Evolutionary conservation across 1,140 invertebrate genomes (phyloP).

Genomic region (Drosophila insularis): DNA sequence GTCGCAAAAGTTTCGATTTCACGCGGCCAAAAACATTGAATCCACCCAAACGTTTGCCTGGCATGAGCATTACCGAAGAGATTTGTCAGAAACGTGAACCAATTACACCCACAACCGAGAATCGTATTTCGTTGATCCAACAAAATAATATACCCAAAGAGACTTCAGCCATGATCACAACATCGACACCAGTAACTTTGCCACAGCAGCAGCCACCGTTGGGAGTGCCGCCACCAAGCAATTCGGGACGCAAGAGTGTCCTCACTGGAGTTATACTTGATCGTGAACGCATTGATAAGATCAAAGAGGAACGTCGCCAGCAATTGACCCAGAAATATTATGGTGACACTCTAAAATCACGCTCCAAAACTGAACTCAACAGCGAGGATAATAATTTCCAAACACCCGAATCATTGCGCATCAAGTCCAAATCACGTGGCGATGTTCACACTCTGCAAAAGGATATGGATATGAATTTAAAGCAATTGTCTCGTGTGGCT

Average conservation of each 20-base stretch:
- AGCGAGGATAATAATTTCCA: constrained; percentile 72
- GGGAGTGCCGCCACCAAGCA: constrained; percentile 30
- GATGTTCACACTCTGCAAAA: constrained; percentile 75
- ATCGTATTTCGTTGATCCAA: constrained; percentile 85
- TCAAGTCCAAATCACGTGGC: constrained; percentile 81
- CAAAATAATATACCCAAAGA: constrained; percentile 83
- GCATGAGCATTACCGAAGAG: constrained; percentile 82
- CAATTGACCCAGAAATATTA: constrained; percentile 93
- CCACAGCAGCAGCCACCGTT: background rate
- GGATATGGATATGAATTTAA: constrained; percentile 79
- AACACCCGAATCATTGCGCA: constrained; percentile 66
- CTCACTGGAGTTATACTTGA: constrained; percentile 84
- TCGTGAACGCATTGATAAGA: constrained; percentile 92
- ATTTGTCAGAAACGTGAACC: constrained; percentile 68
- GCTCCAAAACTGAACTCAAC: constrained; percentile 77
- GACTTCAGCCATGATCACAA: constrained; percentile 11
- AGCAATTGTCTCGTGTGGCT: constrained; percentile 59
- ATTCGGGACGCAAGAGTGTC: constrained; percentile 61
- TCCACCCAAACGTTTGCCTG: constrained; percentile 85
- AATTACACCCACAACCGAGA: constrained; percentile 84
- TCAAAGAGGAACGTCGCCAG: constrained; percentile 94
- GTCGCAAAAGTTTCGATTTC: constrained; percentile 82
- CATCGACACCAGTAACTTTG: background rate
- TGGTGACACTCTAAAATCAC: constrained; percentile 88
- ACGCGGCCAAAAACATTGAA: constrained; percentile 83